A percentile compares a stretch with the other conserved stretches of the same genome.
Conservation (phyloP, 2,113 vertebrate species). For the Talpa occidentalis region DNA sequence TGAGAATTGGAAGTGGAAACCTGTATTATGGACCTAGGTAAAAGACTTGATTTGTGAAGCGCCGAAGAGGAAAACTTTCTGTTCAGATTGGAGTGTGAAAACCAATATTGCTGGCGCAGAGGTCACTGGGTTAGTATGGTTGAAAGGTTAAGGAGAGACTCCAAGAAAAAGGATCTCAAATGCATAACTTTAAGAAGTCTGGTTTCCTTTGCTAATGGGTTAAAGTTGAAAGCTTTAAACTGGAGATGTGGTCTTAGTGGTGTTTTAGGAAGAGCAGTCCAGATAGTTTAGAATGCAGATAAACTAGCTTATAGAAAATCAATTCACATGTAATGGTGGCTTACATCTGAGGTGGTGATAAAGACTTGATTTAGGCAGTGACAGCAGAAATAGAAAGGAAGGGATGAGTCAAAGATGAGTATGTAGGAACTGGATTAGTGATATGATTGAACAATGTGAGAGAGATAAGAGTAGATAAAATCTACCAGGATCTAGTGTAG, state of each 20-base stretch:
- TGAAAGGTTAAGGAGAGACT: slow-evolving; percentile 24
- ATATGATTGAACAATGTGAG: not conserved
- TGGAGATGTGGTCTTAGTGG: not conserved
- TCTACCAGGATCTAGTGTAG: too few species aligned
- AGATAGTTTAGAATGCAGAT: not conserved
- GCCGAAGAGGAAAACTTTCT: not conserved
- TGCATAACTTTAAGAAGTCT: not conserved
- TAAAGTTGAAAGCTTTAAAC: slow-evolving; percentile 27
- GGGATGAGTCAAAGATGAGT: not conserved
- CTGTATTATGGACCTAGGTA: not conserved
- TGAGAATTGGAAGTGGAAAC: not conserved
- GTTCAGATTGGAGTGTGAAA: not conserved
- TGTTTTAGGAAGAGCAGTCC: not conserved
- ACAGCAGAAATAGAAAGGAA: not conserved
- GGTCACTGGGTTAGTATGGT: not conserved
- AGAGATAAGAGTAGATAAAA: not conserved
- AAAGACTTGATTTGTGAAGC: not conserved
- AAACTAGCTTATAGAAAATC: not conserved
- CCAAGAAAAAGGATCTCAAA: not conserved
- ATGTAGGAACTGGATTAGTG: not conserved
- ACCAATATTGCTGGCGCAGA: not conserved
- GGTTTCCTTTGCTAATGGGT: not conserved
- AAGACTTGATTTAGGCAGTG: not conserved
- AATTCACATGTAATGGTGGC: not conserved
- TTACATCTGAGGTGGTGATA: not conserved